Evolutionary conservation across 2,113 vertebrate species (phyloP).

Genomic region (Climacteris rufus): DNA sequence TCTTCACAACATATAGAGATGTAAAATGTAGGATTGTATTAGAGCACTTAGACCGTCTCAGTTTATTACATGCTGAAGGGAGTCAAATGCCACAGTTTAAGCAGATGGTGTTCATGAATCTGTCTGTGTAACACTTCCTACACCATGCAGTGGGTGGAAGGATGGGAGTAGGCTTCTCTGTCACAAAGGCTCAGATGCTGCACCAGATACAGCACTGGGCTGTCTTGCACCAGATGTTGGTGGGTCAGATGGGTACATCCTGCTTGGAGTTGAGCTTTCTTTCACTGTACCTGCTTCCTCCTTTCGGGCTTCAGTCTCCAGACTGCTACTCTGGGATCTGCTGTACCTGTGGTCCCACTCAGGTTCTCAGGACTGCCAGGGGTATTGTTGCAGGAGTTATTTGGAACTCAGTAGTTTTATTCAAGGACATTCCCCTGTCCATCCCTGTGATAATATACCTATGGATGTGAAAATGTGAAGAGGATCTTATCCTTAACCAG

Average conservation of each 20-base stretch:
- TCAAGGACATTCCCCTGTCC: not conserved
- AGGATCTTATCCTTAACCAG: not conserved
- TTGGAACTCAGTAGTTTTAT: not conserved
- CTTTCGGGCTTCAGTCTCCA: accelerated
- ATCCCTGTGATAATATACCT: not conserved
- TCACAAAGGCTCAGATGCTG: not conserved
- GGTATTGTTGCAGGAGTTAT: not conserved
- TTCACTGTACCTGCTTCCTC: not conserved
- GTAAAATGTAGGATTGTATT: not conserved
- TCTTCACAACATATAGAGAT: not conserved
- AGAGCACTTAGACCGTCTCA: not conserved
- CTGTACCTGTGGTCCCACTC: not conserved
- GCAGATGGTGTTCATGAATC: constrained; percentile 46
- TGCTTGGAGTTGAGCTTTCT: not conserved
- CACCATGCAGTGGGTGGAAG: not conserved
- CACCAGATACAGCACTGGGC: not conserved
- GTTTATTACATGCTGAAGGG: not conserved
- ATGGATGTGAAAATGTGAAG: not conserved
- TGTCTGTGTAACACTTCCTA: constrained; percentile 34
- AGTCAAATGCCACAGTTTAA: not conserved
- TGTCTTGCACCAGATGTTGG: not conserved
- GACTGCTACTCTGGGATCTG: not conserved
- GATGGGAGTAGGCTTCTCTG: not conserved
- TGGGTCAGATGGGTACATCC: not conserved
- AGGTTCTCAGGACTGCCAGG: not conserved